These are phyloP conservation scores for Eupristina koningsbergeri DNA, from an alignment of 1,140 invertebrate species.

Conservation along the genomic window DNA sequence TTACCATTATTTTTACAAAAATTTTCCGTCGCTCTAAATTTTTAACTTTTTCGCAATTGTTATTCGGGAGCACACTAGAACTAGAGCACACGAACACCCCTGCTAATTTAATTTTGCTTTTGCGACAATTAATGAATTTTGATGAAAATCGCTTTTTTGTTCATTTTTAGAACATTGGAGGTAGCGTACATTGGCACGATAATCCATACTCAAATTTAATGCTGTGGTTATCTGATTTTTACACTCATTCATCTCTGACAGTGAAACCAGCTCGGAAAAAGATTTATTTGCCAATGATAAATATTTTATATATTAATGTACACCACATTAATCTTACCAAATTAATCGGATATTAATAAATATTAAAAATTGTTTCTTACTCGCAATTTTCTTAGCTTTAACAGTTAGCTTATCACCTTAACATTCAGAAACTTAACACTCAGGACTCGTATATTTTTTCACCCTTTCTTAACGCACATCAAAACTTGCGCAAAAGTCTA, in stretches of 20 bases:
- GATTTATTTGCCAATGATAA: not conserved
- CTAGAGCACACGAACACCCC: no score
- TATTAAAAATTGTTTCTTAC: not conserved
- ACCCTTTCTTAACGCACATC: not conserved
- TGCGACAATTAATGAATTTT: no score
- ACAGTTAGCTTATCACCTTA: not conserved
- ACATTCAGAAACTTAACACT: not conserved
- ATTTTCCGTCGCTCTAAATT: not conserved
- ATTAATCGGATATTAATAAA: not conserved
- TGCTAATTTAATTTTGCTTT: no score
- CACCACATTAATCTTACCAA: not conserved
- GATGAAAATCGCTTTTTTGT: no score
- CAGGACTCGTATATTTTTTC: not conserved
- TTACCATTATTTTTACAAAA: conserved; percentile 39
- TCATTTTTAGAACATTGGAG: no score
- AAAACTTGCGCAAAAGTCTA: not conserved
- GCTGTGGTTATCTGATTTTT: no score
- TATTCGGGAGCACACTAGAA: no score
- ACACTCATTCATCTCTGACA: no score
- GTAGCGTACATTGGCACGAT: no score
- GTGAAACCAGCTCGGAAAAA: not conserved
- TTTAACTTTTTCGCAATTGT: not conserved
- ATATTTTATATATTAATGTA: not conserved
- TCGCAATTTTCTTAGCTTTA: not conserved
- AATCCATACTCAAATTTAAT: no score